Evolutionary conservation across 2,888 invertebrate species (phyloP).

Genomic region (Pinctada fucata): DNA sequence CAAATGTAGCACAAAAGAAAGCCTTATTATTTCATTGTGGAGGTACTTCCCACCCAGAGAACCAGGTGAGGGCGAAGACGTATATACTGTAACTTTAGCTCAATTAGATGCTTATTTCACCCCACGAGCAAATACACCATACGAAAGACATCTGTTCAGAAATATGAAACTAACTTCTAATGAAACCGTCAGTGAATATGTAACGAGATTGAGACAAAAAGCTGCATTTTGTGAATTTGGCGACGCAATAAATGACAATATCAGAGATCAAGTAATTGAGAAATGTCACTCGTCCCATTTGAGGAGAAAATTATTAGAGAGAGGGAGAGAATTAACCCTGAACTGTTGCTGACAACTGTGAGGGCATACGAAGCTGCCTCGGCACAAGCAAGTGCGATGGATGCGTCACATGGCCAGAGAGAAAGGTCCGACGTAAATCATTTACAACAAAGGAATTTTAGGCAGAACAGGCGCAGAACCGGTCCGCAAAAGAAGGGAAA

Average conservation of each 20-base stretch:
- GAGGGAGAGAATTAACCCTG: constrained; percentile 26
- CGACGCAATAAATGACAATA: constrained; percentile 17
- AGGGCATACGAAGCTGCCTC: constrained; percentile 12
- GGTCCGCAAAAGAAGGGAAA: background rate
- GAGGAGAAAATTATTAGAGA: constrained; percentile 27
- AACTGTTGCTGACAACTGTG: constrained; percentile 10
- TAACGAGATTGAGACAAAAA: constrained; percentile 29
- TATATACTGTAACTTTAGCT: constrained; percentile 23
- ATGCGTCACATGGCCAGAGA: background rate
- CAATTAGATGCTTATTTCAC: constrained; percentile 26
- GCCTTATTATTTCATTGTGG: constrained; percentile 9
- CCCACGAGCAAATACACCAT: constrained; percentile 25
- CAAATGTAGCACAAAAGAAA: constrained; percentile 8
- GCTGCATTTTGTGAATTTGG: constrained; percentile 36
- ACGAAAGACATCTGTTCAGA: constrained; percentile 35
- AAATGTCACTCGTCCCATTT: constrained; percentile 24
- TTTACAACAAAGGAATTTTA: too few relatives aligned
- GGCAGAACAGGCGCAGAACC: too few relatives aligned
- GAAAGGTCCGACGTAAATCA: too few relatives aligned
- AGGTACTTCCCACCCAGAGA: background rate
- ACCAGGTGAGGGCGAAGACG: constrained; percentile 14
- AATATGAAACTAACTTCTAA: constrained; percentile 19
- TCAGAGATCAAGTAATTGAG: constrained; percentile 40
- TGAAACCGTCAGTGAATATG: constrained; percentile 37
- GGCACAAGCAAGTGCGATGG: constrained; percentile 1